phyloP scores from a whole-genome alignment of 2,888 invertebrate genomes.

The Rhingia rostrata region DNA sequence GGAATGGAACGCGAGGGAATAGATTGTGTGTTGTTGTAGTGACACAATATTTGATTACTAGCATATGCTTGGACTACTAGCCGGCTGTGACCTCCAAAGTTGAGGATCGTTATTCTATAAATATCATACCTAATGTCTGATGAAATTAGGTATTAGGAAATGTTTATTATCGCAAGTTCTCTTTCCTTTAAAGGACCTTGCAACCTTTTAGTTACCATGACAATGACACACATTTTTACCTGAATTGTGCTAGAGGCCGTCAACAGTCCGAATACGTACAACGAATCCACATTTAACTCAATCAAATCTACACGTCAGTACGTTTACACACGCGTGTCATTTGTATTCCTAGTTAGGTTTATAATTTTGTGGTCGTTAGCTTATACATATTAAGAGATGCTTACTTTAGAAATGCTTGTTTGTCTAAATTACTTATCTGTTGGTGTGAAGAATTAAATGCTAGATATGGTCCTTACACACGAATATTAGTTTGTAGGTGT shows the following conservation, averaged over 20 bases:
- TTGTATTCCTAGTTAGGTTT: constrained; percentile 18
- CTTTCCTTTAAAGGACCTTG: background rate
- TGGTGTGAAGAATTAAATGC: too few relatives aligned
- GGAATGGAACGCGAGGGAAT: constrained; percentile 9
- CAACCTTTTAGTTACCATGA: background rate
- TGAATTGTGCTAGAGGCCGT: background rate
- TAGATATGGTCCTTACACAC: too few relatives aligned
- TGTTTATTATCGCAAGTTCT: too few relatives aligned
- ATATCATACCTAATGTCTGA: too few relatives aligned
- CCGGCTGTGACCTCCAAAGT: constrained; percentile 10
- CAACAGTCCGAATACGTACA: too few relatives aligned
- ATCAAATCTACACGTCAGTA: constrained; percentile 16
- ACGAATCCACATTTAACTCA: background rate
- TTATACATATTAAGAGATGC: background rate
- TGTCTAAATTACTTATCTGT: too few relatives aligned
- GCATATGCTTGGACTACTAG: constrained; percentile 12
- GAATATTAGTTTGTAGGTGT: too few relatives aligned
- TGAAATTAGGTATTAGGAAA: too few relatives aligned
- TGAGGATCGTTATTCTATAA: constrained; percentile 28
- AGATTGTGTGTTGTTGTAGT: constrained; percentile 20
- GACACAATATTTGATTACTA: constrained; percentile 26
- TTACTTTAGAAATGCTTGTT: background rate
- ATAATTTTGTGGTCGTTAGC: background rate
- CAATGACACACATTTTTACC: background rate
- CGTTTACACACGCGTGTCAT: background rate